These are phyloP conservation scores for Papilio protenor DNA, from an alignment of 2,888 invertebrate genomes.

Conservation along the genomic window DNA sequence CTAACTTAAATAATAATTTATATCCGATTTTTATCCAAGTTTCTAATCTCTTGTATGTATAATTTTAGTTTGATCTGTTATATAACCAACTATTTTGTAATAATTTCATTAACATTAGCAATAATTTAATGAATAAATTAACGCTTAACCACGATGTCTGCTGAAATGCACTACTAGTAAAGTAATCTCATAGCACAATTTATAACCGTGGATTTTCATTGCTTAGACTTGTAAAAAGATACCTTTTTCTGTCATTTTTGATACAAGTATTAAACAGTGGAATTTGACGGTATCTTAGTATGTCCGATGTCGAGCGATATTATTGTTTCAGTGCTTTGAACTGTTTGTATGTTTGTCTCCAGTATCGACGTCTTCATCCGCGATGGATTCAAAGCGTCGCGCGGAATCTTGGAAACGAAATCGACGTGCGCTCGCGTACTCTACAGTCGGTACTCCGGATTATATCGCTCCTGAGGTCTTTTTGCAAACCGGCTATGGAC, in stretches of 20 bases:
- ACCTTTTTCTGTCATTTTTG: not conserved
- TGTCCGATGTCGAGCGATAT: no score
- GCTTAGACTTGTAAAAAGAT: not conserved
- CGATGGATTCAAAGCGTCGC: slow-evolving; percentile 98
- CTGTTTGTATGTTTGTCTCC: slow-evolving; percentile 46
- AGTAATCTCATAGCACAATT: not conserved
- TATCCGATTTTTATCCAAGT: no score
- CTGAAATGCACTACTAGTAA: no score
- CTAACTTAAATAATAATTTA: not conserved
- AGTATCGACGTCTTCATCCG: slow-evolving; percentile 79
- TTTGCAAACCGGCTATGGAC: slow-evolving; percentile 98
- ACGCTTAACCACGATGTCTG: no score
- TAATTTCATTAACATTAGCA: no score
- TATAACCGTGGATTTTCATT: not conserved
- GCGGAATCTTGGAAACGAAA: slow-evolving; percentile 99
- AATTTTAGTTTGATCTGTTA: no score
- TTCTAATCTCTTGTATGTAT: no score
- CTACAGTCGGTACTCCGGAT: slow-evolving; percentile 98
- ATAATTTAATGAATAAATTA: no score
- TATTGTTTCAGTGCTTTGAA: not conserved
- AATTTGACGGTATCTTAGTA: not conserved
- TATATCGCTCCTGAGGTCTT: slow-evolving; percentile 99
- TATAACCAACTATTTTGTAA: no score
- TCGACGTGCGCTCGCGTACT: slow-evolving; percentile 96
- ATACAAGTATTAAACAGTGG: not conserved